Evolutionary conservation across 2,888 invertebrate species (phyloP).

Genomic region (Ichneumoninae sp.): DNA sequence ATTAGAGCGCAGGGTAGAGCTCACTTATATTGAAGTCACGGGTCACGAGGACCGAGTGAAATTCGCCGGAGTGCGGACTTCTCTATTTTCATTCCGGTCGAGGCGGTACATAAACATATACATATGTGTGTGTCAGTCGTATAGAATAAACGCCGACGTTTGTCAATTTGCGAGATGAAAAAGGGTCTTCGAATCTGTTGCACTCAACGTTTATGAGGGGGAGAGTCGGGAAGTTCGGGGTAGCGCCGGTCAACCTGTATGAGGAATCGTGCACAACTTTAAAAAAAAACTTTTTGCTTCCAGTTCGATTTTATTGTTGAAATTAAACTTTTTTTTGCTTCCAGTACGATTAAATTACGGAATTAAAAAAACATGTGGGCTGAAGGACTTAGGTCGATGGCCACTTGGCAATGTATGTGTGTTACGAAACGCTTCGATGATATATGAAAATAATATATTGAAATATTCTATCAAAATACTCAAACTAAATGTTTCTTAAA

Average conservation of each 20-base stretch:
- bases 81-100: slow-evolving; percentile 2
- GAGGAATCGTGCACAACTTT: neutral
- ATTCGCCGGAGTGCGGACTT: slow-evolving; percentile 43
- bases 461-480: too few species aligned
- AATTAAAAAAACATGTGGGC: too few species aligned
- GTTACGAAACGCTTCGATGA: too few species aligned
- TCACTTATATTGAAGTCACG: slow-evolving; percentile 23
- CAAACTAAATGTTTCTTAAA: too few species aligned
- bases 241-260: neutral
- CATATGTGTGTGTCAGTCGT: neutral
- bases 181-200: slow-evolving; percentile 3
- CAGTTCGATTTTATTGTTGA: too few species aligned
- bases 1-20: neutral
- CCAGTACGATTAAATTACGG: too few species aligned
- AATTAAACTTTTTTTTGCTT: too few species aligned
- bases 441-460: too few species aligned
- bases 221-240: neutral
- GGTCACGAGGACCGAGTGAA: slow-evolving; percentile 31
- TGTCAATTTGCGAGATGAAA: slow-evolving; percentile 23
- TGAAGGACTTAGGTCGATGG: too few species aligned
- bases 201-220: neutral
- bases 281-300: too few species aligned
- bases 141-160: slow-evolving; percentile 18
- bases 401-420: too few species aligned
- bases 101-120: too few species aligned